Base-by-base conservation (phyloP, 2,888 invertebrate genomes). In the Athripsodes cinereus region DNA sequence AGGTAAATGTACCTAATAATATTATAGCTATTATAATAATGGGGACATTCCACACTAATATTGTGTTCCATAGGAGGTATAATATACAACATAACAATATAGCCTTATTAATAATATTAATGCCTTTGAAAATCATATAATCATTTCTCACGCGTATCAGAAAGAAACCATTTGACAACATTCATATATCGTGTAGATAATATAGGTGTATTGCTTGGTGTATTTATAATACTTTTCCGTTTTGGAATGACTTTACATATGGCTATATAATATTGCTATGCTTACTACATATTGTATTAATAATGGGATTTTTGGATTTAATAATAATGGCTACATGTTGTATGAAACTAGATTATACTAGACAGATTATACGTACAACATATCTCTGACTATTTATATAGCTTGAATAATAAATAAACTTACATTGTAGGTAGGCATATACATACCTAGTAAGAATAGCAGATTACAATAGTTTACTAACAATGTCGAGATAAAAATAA, bases 81-180 rank as follows among this genome's bases (percentile, higher is more conserved):
- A 40, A 40, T 40, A 31, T 31, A 40, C 40, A 40, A 40, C 40
- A 40, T 13, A 40, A 40, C 40, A 40, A 40, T 40, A 40, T 40
- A 40, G 40, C 40, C 40, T 40, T 34, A 46, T 58, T 62, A 62
- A 62, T 60, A 57, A 40, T 40, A 40, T 40, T 40, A 60, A 60
- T 62, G 62, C 53, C 58, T 52, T 51, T 60, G 59, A 48, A 59
- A 58, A 58, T 22, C 55, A 51, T 55, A 53, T 58, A 52, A 55
- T 52, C 60, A 60, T 62, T 60, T 58, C 56, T 62, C 62, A 62
- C 60, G 50, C 51, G 50, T 54, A 57, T 60, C 57, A 57, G 57
- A 58, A 61, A 56, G 46, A 58, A 57, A 60, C 50, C 49, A 46
- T 58, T 61, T 59, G 59, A 59, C 59, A 59, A 56, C 52, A 52